A percentile compares a stretch with the other conserved stretches of the same genome.
phyloP scores from a whole-genome alignment of 2,888 invertebrate genomes.

The Papilio gigon region DNA sequence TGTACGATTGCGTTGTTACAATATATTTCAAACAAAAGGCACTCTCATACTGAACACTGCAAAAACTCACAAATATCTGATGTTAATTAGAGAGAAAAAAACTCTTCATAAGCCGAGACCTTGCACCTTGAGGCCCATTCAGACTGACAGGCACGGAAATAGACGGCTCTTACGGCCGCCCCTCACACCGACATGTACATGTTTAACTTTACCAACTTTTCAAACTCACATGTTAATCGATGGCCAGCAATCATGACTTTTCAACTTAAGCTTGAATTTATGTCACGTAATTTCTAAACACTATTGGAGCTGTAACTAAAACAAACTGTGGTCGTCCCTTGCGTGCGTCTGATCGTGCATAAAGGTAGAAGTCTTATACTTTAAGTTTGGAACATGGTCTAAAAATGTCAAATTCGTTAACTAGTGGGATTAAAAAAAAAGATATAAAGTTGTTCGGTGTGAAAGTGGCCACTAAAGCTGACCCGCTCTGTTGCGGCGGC shows the following conservation, averaged over 20 bases:
- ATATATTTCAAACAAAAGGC: conserved; percentile 35
- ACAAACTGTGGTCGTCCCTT: too few relatives aligned
- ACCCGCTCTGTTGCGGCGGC: conserved; percentile 58
- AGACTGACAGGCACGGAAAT: conserved; percentile 70
- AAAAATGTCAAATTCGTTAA: too few relatives aligned
- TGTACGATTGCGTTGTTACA: conserved; percentile 15
- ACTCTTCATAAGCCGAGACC: conserved; percentile 58
- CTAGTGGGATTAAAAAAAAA: background rate
- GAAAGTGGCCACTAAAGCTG: conserved; percentile 50
- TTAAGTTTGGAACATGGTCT: background rate
- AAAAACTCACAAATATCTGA: conserved; percentile 43
- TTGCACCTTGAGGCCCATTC: conserved; percentile 67
- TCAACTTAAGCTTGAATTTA: too few relatives aligned
- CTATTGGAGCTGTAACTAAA: too few relatives aligned
- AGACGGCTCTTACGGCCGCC: conserved; percentile 52
- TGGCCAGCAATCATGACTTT: background rate
- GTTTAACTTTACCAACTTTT: background rate
- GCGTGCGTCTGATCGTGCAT: too few relatives aligned
- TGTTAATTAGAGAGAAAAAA: conserved; percentile 65
- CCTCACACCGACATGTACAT: conserved; percentile 55
- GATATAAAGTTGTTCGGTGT: conserved; percentile 51
- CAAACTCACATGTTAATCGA: too few relatives aligned
- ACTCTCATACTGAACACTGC: conserved; percentile 32
- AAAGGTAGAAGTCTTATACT: background rate
- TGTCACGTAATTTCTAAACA: too few relatives aligned